Evolutionary conservation across 2,113 vertebrate genomes (phyloP), one percentile per base, ranked within the genome.

Genomic region (Potamarius usumacintae): DNA sequence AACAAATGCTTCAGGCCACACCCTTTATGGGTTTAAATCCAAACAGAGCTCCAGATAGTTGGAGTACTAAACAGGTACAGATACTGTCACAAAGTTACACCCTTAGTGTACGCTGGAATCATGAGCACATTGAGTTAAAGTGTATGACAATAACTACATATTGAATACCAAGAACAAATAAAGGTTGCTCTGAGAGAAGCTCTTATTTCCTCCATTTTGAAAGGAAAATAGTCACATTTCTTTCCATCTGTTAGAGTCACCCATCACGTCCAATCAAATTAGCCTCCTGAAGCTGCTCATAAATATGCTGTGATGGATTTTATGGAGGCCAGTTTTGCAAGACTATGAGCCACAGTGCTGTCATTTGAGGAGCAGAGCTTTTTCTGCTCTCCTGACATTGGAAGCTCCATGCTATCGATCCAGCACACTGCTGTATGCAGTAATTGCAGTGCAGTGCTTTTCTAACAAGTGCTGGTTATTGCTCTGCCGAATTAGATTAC

Each of bases 241-340:
- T 84, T 94, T 94, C 87, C 92, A 91, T 92, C 91, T 89, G 92
- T 88, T 90, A 88, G 92, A 91, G 94, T 94, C 93, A 87, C 83
- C 92, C 94, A 93, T 94, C 94, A 90, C 84, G 87, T 86, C 81
- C 90, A 94, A 96, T 95, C 92, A 93, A 90, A 93, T 95, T 94
- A 95, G 89, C 87, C 86, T 91, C 82, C 11, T 92, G 89, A 94
- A 94, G 93, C 95, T 92, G 94, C 94, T 94, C 93, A 93, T 94
- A 93, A 94, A 95, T 94, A 94, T 94, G 92, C 92, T 93, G 92
- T 93, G 94, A 95, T 95, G 93, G 94, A 94, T 94, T 94, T 90
- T 93, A 91, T 92, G 94, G 89, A 94, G 94, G 92, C 91, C 93
- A 92, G 89, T 93, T 94, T 90, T 63, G 88, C 90, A 90, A 84